Evolutionary conservation across 2,113 vertebrate species (phyloP), one percentile per base, ranked within the genome.

Genomic region (Neotoma lepida): DNA sequence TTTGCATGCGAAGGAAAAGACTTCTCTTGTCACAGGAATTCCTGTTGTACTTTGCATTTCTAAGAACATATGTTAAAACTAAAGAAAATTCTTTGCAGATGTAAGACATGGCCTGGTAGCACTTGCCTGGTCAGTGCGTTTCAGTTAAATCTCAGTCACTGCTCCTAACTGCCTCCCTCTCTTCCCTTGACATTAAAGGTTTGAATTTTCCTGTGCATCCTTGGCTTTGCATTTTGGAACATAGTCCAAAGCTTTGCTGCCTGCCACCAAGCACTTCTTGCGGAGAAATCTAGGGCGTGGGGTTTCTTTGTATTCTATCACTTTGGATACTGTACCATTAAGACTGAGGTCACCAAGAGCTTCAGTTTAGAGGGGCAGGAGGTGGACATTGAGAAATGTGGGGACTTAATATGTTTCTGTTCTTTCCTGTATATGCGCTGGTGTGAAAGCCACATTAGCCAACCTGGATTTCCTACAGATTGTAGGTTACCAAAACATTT

Each of bases 391-490:
- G 54, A 94, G 77, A 88, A 33, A 86, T 41, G 20, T 35, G 78
- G 33, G 30, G 10, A 94, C 12, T 26, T 44, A 26, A 20, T 0
- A 64, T 20, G 22, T 85, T 77, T 81, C 58, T 92, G 39, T 49
- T 88, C 77, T 94, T 82, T 49, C 51, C 44, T 58, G 0, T 41
- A 10, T 81, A 76, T 41, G 14, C 17, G 44, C 49, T 95, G 74
- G 28, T 15, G 66, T 56, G 87, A 61, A 78, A 64, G 46, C 33
- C 73, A 63, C 61, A n/a, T 86, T 87, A 86, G 91, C 58, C 76
- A 94, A 44, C 66, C 89, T 95, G 95, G 61, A 96, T 95, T 95
- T 92, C 76, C 93, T 94, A 82, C 41, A 78, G 77, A 97, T 49
- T 1, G 10, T 73, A 80, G 81, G 70, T 96, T 93, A 91, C 64